Conservation (phyloP, 64 coral and sea anemone genomes). For the Exaiptasia diaphana region DNA sequence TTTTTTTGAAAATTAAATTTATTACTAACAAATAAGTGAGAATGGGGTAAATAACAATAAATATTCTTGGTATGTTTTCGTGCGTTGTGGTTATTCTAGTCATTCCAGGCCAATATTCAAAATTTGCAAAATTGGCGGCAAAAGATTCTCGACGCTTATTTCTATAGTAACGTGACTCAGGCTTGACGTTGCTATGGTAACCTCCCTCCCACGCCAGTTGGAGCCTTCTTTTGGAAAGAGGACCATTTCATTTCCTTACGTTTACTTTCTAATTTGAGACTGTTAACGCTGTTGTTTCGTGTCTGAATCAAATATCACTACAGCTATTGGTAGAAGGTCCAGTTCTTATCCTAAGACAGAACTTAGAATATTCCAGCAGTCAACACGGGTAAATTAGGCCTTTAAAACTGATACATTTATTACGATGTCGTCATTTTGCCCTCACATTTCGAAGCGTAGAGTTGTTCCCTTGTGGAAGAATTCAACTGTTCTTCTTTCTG, state of each 20-base stretch:
- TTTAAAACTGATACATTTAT: constrained; percentile 24
- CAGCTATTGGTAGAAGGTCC: constrained; percentile 3
- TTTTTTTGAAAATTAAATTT: too few relatives aligned
- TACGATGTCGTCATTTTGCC: constrained; percentile 37
- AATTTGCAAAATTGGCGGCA: constrained; percentile 40
- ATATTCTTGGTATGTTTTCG: not conserved
- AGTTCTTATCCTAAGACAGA: not conserved
- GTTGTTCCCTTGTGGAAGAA: not conserved
- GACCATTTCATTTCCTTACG: constrained; percentile 43
- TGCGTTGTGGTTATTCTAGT: constrained; percentile 12
- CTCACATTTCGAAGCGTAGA: constrained; percentile 24
- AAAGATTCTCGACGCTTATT: constrained; percentile 39
- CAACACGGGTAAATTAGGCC: constrained; percentile 14
- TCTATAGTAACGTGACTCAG: constrained; percentile 32
- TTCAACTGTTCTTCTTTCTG: not conserved
- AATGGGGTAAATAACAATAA: too few relatives aligned
- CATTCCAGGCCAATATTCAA: constrained; percentile 21
- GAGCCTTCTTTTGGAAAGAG: constrained; percentile 40
- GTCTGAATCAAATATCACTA: constrained; percentile 1
- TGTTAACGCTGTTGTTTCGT: constrained; percentile 12
- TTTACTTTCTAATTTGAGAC: constrained; percentile 35
- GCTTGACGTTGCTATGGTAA: constrained; percentile 41
- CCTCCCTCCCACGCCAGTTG: constrained; percentile 39
- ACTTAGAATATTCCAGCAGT: not conserved
- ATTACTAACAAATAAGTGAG: too few relatives aligned